Evolutionary conservation across 37 sponge, comb jelly and placozoan species (phyloP).

Genomic region (Hexactinellida sp.): DNA sequence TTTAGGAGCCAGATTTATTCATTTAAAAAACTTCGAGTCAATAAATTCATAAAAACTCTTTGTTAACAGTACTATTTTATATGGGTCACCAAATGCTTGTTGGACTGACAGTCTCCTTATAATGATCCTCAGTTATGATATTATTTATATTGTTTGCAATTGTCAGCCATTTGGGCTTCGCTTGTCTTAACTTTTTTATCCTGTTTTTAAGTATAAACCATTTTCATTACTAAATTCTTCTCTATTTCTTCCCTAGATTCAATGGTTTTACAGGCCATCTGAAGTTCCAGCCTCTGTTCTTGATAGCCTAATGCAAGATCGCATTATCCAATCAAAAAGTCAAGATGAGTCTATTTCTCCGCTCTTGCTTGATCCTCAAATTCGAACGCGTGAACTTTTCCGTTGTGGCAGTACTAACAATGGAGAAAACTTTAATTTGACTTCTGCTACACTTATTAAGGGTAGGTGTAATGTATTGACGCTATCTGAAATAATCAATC

Average conservation of each 20-base stretch:
- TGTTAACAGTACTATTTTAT: too few relatives aligned
- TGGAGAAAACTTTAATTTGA: neutral
- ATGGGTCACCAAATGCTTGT: too few relatives aligned
- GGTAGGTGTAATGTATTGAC: neutral
- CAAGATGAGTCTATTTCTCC: neutral
- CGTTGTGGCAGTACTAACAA: neutral
- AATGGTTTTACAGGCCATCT: slow-evolving; percentile 1
- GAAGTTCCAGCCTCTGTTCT: slow-evolving; percentile 9
- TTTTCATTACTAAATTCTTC: too few relatives aligned
- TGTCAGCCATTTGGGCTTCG: too few relatives aligned
- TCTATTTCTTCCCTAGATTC: neutral
- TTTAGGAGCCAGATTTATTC: too few relatives aligned
- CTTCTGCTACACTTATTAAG: neutral
- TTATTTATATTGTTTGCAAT: too few relatives aligned
- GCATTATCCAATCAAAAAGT: neutral
- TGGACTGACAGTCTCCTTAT: too few relatives aligned
- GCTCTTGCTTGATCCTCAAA: neutral
- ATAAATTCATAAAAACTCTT: too few relatives aligned
- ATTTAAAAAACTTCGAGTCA: too few relatives aligned
- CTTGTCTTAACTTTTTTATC: too few relatives aligned
- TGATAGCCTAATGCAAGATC: neutral
- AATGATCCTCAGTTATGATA: neutral
- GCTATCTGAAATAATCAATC: neutral
- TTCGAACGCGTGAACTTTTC: neutral
- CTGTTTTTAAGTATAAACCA: too few relatives aligned